phyloP scores from a whole-genome alignment of 2,113 vertebrate genomes.

The Bos indicus region DNA sequence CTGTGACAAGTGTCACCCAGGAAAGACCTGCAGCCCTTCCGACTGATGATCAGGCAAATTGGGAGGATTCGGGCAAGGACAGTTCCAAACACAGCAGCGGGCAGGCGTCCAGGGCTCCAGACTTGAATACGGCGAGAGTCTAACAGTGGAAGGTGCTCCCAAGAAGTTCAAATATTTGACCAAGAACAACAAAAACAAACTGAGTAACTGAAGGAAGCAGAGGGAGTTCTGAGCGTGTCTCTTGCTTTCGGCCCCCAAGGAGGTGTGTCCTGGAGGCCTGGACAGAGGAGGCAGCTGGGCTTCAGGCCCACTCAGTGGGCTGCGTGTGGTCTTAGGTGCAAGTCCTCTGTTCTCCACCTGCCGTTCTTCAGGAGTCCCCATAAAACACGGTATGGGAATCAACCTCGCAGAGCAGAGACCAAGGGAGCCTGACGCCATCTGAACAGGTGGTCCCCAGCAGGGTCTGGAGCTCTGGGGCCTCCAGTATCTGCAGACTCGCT shows the following conservation, averaged over 20 bases:
- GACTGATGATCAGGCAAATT: not conserved
- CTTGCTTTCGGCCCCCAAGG: not conserved
- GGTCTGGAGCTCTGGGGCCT: not conserved
- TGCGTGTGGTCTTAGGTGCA: fast-evolving
- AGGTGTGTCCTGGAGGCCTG: not conserved
- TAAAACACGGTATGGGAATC: not conserved
- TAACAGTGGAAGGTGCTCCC: not conserved
- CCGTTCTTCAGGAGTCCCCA: not conserved
- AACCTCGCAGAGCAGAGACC: not conserved
- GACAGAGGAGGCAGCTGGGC: not conserved
- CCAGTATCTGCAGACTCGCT: not conserved
- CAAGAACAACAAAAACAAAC: not conserved
- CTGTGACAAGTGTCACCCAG: not conserved
- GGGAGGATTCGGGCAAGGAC: not conserved
- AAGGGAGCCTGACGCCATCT: not conserved
- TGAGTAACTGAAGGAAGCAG: not conserved
- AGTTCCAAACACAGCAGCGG: not conserved
- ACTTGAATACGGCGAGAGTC: not conserved
- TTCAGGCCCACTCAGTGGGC: not conserved
- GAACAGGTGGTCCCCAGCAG: not conserved
- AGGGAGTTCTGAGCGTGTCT: not conserved
- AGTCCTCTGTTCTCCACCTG: not conserved
- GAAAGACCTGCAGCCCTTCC: not conserved
- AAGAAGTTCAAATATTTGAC: not conserved
- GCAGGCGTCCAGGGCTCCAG: not conserved